Conservation (phyloP, 2,797 vertebrate genomes). For the Takifugu ocellatus region DNA sequence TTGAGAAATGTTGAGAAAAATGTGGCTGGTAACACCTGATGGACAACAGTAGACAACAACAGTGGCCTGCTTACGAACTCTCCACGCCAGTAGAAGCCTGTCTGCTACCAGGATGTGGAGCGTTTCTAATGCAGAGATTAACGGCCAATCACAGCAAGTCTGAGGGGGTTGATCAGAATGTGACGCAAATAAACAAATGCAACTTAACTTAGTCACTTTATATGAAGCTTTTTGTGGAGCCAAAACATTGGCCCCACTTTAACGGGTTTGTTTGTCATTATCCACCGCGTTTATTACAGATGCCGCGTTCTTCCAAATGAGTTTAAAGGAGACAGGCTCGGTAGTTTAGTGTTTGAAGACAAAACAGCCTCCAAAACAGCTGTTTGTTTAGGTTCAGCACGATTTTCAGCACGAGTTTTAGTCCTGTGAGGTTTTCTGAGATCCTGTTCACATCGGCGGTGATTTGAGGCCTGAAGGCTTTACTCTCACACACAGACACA, state of each 20-base stretch:
- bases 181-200: too few relatives aligned
- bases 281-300: neutral
- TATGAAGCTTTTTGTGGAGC: neutral
- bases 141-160: too few relatives aligned
- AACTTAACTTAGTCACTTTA: neutral
- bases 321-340: too few relatives aligned
- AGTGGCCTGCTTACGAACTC: too few relatives aligned
- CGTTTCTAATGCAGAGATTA: too few relatives aligned
- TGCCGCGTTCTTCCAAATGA: slow-evolving; percentile 2
- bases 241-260: neutral
- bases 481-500: neutral
- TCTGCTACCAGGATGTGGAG: too few relatives aligned
- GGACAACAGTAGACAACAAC: neutral
- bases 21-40: too few relatives aligned
- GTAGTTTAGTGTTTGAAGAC: too few relatives aligned
- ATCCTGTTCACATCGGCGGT: slow-evolving; percentile 24
- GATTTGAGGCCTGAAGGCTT: slow-evolving; percentile 18
- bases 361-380: too few relatives aligned
- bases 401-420: slow-evolving; percentile 4
- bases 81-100: slow-evolving; percentile 20
- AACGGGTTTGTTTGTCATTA: too few relatives aligned
- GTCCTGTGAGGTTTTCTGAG: slow-evolving; percentile 1
- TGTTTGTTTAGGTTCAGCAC: slow-evolving; percentile 31
- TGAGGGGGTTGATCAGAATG: too few relatives aligned
- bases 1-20: too few relatives aligned